Evolutionary conservation across 2,888 invertebrate species (phyloP), one percentile per base, ranked within the genome.

Genomic region (Epinotia bilunana): DNA sequence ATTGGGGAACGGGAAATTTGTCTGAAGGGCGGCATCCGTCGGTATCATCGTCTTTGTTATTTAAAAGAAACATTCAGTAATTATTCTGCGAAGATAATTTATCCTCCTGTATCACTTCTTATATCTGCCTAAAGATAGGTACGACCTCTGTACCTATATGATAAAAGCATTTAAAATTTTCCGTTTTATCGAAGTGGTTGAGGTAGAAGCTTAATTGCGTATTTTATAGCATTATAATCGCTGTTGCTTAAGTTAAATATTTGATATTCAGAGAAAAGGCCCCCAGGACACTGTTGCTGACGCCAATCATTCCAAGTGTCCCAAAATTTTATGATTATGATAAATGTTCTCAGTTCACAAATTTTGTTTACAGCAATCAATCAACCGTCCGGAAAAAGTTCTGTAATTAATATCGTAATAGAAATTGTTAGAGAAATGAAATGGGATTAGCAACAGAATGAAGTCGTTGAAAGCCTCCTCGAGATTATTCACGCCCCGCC

Each of bases 401-500:
- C n/a, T 20, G 53, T 61, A 53, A 53, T 73, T 73, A 65, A 58
- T 46, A 64, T 72, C 18, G 57, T 49, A 57, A 57, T 58, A 46
- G 64, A 1, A 62, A n/a, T 43, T 62, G 4, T 6, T n/a, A 7
- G n/a, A 53, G 49, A 49, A n/a, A 53, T n/a, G 16, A 49, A n/a
- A 53, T 53, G n/a, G 33, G 28, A 39, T 70, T 46, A 58, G 43
- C 20, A 18, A 53, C 60, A n/a, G 58, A 58, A 74, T 20, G 46
- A 60, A 75, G 71, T 49, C 12, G 58, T 49, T 64, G 70, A 71
- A 67, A 71, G 61, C 53, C 70, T 69, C n/a, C 60, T 60, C 53
- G 58, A 83, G 80, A 85, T 85, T 82, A 85, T 84, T 82, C 79
- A 78, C 78, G 74, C 80, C 79, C 80, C 78, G 74, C 80, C 79